phyloP scores from a whole-genome alignment of 2,797 vertebrate species.

The Pseudomugil tenellus region DNA sequence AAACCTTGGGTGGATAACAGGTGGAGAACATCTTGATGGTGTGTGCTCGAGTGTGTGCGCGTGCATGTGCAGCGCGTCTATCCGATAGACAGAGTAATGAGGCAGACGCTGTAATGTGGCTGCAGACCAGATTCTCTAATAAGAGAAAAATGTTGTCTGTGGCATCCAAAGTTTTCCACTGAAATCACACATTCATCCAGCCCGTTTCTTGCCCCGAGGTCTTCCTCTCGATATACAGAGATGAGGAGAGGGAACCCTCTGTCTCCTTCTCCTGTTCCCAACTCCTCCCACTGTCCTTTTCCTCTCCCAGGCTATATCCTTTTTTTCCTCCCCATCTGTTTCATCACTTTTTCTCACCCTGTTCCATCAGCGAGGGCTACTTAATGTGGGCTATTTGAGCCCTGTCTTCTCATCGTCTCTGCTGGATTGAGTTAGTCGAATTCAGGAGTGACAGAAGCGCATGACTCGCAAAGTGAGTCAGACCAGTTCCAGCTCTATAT shows the following conservation, averaged over 20 bases:
- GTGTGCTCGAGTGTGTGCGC: conserved; percentile 20
- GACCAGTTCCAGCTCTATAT: conserved; percentile 60
- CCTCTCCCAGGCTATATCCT: conserved; percentile 45
- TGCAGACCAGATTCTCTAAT: conserved; percentile 77
- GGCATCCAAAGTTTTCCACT: conserved; percentile 82
- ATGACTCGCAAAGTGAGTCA: conserved; percentile 74
- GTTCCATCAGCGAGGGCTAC: conserved; percentile 39
- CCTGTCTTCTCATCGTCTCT: conserved; percentile 41
- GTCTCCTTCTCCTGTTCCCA: conserved; percentile 48
- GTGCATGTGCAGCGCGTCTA: conserved; percentile 19
- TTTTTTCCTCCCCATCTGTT: conserved; percentile 44
- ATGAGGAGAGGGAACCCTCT: conserved; percentile 74
- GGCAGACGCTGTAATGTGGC: conserved; percentile 72
- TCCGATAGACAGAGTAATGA: conserved; percentile 60
- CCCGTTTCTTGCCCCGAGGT: conserved; percentile 77
- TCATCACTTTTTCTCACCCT: conserved; percentile 41
- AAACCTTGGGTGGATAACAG: conserved; percentile 68
- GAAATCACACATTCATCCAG: conserved; percentile 74
- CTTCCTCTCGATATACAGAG: conserved; percentile 65
- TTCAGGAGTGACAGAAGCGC: conserved; percentile 62
- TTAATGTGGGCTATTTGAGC: conserved; percentile 39
- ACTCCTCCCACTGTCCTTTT: conserved; percentile 34
- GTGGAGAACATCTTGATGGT: conserved; percentile 76
- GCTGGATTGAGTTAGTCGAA: conserved; percentile 43
- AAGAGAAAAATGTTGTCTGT: conserved; percentile 79